phyloP scores from a whole-genome alignment of 2,797 vertebrate genomes.

The Chelon labrosus region DNA sequence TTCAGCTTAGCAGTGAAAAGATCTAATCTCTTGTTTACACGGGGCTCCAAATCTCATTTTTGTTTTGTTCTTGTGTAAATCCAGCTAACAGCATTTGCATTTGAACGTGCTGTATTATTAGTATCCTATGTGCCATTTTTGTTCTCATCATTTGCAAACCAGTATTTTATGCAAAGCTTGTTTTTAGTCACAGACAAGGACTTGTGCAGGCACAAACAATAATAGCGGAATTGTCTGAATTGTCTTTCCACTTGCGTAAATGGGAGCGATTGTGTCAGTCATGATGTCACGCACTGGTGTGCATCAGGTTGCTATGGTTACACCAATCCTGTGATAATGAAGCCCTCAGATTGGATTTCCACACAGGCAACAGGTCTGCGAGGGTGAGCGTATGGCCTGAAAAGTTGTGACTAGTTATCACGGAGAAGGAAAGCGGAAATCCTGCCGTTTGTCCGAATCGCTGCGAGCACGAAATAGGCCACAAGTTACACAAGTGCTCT shows the following conservation, averaged over 20 bases:
- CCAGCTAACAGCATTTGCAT: constrained; percentile 61
- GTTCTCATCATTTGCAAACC: constrained; percentile 33
- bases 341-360: constrained; percentile 58
- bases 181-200: constrained; percentile 49
- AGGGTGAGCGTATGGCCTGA: constrained; percentile 13
- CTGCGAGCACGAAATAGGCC: neutral
- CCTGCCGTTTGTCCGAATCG: neutral
- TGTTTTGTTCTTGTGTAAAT: constrained; percentile 69
- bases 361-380: constrained; percentile 55
- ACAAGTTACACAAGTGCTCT: neutral
- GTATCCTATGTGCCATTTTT: constrained; percentile 41
- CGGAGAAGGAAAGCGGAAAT: neutral
- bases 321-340: constrained; percentile 62
- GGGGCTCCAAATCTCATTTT: constrained; percentile 49
- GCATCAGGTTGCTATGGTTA: constrained; percentile 82
- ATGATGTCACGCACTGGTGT: constrained; percentile 80
- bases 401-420: neutral
- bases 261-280: constrained; percentile 67
- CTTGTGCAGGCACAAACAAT: constrained; percentile 47
- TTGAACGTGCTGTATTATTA: constrained; percentile 43
- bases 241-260: constrained; percentile 75
- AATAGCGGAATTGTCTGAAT: constrained; percentile 51
- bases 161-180: constrained; percentile 36
- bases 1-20: constrained; percentile 39
- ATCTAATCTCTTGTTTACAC: constrained; percentile 64